phyloP scores from a whole-genome alignment of 2,113 vertebrate genomes.

The Strix uralensis region DNA sequence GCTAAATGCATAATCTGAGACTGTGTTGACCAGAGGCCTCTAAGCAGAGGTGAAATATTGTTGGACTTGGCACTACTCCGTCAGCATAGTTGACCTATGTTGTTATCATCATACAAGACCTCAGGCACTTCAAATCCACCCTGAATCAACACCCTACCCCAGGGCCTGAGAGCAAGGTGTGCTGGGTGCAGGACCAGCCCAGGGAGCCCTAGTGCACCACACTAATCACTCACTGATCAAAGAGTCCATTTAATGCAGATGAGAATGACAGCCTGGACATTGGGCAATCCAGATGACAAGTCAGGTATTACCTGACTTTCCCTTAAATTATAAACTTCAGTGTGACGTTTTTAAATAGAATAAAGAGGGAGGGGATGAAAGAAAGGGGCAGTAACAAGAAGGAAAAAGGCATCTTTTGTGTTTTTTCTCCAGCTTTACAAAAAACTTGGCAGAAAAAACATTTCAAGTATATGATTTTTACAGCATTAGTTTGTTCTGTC shows the following conservation, averaged over 20 bases:
- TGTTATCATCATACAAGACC: neutral
- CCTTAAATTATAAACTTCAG: neutral
- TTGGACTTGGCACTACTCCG: accelerated
- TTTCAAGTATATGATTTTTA: neutral
- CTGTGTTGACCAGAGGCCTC: neutral
- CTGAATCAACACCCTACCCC: neutral
- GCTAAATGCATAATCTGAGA: neutral
- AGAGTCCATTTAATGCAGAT: neutral
- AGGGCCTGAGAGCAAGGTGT: neutral
- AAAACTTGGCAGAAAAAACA: neutral
- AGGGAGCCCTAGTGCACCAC: neutral
- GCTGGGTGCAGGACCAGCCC: neutral
- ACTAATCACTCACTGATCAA: neutral
- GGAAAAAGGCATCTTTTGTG: neutral
- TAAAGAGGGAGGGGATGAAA: neutral
- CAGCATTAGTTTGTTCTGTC: neutral
- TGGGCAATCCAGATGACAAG: neutral
- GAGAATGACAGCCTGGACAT: neutral
- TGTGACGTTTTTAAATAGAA: neutral
- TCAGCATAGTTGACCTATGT: neutral
- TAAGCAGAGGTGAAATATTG: neutral
- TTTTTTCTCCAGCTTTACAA: neutral
- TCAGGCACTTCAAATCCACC: neutral
- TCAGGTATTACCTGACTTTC: neutral
- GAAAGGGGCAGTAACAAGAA: neutral